Conservation (phyloP, 1,140 invertebrate genomes). For the Phocides pigmalion region DNA sequence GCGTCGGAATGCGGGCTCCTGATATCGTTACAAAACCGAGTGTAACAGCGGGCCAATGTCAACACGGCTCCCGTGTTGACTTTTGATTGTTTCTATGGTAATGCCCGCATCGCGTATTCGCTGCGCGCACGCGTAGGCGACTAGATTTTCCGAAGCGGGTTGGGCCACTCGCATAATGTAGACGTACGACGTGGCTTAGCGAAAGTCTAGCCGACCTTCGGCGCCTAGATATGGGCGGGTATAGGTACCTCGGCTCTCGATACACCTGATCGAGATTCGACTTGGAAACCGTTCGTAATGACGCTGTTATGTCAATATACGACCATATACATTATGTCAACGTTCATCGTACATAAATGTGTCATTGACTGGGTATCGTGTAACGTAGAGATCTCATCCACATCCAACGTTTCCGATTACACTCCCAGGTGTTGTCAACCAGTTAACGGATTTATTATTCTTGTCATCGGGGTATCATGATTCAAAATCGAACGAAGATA, state of each 20-base stretch:
- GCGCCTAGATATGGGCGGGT: constrained; percentile 71
- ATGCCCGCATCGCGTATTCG: constrained; percentile 58
- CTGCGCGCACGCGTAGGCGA: constrained; percentile 64
- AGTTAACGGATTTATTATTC: constrained; percentile 38
- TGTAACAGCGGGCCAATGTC: constrained; percentile 76
- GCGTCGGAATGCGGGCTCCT: constrained; percentile 68
- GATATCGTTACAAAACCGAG: constrained; percentile 74
- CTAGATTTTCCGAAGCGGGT: constrained; percentile 69
- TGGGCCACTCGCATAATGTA: constrained; percentile 60
- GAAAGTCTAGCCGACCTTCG: constrained; percentile 81
- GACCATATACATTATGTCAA: constrained; percentile 18
- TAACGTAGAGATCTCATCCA: constrained; percentile 38
- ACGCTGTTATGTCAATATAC: constrained; percentile 36
- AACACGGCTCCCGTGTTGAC: constrained; percentile 67
- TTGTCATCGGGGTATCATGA: constrained; percentile 33
- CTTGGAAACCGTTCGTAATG: constrained; percentile 37
- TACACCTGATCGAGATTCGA: constrained; percentile 57
- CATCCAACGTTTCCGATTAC: constrained; percentile 37
- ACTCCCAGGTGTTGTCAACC: constrained; percentile 30
- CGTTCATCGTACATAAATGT: constrained; percentile 34
- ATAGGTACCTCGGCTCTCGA: constrained; percentile 57
- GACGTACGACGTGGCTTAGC: constrained; percentile 53
- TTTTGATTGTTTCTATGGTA: constrained; percentile 71
- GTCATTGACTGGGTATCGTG: constrained; percentile 38
- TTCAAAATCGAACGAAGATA: constrained; percentile 36